Percentiles rank a stretch among this genome's conserved stretches.
These are phyloP conservation scores for Enteromius unitaeniatus DNA, from an alignment of 2,797 vertebrate species.

Conservation along the genomic window DNA sequence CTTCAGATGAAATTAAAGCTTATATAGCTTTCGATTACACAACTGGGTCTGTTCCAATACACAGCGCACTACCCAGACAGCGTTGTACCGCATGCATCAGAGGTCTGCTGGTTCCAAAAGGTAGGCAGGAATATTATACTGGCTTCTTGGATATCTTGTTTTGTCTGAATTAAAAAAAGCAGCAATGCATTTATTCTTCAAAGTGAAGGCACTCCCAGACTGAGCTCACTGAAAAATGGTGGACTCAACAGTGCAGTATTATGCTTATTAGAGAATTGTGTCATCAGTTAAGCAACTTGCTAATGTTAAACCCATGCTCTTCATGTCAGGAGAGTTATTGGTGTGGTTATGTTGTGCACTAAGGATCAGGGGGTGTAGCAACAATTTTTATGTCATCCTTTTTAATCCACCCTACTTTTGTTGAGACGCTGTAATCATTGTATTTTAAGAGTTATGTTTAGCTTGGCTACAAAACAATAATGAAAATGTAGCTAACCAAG, in stretches of 20 bases:
- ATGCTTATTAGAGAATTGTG: background rate
- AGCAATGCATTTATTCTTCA: background rate
- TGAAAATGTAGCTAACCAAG: background rate
- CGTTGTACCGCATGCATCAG: background rate
- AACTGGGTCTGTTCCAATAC: slow-evolving; percentile 28
- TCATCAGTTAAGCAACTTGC: background rate
- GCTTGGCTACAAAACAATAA: background rate
- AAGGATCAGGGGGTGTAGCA: background rate
- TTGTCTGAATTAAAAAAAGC: background rate
- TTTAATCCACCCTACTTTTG: background rate
- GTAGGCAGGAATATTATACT: background rate
- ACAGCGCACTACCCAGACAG: background rate
- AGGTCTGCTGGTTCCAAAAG: background rate
- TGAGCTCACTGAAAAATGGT: background rate
- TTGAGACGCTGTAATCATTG: background rate
- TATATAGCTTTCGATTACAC: background rate
- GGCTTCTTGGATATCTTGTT: background rate
- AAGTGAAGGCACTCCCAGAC: background rate
- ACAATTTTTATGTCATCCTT: background rate
- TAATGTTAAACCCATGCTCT: background rate
- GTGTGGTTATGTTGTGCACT: background rate
- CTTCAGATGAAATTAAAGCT: background rate
- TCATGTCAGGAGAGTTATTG: background rate
- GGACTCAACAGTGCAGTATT: background rate
- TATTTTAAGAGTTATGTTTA: background rate